These are phyloP conservation scores for Macrocentrus cingulum DNA, from an alignment of 1,140 invertebrate species.

Conservation along the genomic window DNA sequence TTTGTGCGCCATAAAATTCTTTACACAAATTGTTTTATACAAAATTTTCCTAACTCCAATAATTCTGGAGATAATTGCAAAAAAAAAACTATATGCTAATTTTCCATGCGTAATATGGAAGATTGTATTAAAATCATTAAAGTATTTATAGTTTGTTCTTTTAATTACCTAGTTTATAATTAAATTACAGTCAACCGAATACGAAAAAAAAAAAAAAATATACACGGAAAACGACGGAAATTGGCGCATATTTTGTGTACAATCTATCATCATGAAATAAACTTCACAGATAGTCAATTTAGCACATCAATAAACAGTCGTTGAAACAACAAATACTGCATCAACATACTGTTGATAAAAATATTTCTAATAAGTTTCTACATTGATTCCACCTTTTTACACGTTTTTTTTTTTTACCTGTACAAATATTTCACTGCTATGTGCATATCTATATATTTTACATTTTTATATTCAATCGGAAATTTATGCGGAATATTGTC, in stretches of 20 bases:
- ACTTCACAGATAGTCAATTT: background rate
- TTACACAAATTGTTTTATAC: no score
- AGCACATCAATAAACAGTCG: background rate
- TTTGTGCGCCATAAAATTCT: no score
- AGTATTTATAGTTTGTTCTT: no score
- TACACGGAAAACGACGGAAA: background rate
- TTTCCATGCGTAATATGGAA: no score
- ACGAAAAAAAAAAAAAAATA: background rate
- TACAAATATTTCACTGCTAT: constrained; percentile 14
- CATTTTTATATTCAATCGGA: background rate
- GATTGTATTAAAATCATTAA: no score
- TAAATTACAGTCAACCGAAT: background rate
- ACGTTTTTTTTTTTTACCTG: constrained; percentile 6
- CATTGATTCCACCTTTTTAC: background rate
- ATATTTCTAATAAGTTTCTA: background rate
- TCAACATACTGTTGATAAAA: constrained; percentile 14
- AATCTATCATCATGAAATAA: no score
- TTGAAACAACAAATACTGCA: constrained; percentile 11
- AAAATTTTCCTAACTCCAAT: no score
- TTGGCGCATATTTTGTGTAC: background rate
- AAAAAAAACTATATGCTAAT: no score
- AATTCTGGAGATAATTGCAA: no score
- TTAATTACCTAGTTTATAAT: constrained; percentile 1
- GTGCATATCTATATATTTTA: constrained; percentile 14
- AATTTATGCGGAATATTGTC: constrained; percentile 5